A percentile compares a stretch with the other conserved stretches of the same genome.
Conservation (phyloP, 2,797 vertebrate genomes). For the Poecilia picta region DNA sequence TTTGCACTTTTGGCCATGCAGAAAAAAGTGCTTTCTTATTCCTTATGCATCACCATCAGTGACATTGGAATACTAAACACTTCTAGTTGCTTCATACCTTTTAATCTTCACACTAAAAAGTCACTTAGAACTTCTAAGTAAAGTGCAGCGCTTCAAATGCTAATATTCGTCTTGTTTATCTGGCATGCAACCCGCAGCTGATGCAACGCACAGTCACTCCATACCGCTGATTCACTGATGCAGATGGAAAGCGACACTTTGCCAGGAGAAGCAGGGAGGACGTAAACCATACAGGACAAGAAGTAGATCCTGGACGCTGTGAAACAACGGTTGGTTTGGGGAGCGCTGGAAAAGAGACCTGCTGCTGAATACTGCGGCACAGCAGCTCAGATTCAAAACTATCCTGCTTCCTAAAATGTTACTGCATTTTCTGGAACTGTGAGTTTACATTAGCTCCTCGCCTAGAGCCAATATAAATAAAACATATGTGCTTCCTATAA, state of each 20-base stretch:
- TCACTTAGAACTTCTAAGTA: neutral
- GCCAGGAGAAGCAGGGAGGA: neutral
- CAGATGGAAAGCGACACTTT: neutral
- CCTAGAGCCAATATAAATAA: neutral
- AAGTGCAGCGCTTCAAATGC: neutral
- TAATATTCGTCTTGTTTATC: neutral
- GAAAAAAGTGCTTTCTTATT: neutral
- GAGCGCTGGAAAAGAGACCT: neutral
- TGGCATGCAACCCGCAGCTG: neutral
- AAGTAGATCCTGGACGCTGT: neutral
- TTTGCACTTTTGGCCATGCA: too few species aligned
- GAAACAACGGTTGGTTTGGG: neutral
- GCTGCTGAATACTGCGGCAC: neutral
- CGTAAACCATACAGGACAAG: neutral
- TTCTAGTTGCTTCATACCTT: neutral
- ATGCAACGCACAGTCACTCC: neutral
- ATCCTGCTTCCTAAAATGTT: neutral
- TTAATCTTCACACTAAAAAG: neutral
- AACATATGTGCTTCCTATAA: neutral
- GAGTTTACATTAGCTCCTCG: neutral
- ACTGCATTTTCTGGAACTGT: neutral
- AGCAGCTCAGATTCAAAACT: neutral
- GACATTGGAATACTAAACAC: neutral
- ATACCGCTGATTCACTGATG: neutral
- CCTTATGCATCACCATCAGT: neutral